A percentile compares a stretch with the other conserved stretches of the same genome.
phyloP scores from a whole-genome alignment of 1,140 invertebrate species.

The Papilio helenus region DNA sequence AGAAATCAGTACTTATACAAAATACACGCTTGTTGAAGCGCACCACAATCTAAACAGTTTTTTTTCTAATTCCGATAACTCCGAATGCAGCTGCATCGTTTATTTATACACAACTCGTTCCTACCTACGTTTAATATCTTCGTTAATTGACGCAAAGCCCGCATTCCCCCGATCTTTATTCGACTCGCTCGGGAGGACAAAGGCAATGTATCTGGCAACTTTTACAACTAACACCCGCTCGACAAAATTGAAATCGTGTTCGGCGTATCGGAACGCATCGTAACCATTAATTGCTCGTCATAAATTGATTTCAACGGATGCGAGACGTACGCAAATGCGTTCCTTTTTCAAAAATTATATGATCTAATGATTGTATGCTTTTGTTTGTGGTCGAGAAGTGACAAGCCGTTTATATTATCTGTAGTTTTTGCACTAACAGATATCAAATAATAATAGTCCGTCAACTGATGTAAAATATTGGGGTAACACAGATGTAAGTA shows the following conservation, averaged over 20 bases:
- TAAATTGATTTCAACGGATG: slow-evolving; percentile 30
- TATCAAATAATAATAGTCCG: too few relatives aligned
- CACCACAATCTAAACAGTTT: slow-evolving; percentile 33
- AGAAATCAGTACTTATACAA: neutral
- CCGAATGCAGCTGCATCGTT: slow-evolving; percentile 58
- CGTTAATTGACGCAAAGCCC: slow-evolving; percentile 72
- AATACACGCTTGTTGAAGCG: neutral
- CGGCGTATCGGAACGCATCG: slow-evolving; percentile 35
- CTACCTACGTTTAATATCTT: slow-evolving; percentile 61
- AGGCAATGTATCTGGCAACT: slow-evolving; percentile 27
- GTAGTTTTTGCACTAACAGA: neutral
- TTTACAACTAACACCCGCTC: slow-evolving; percentile 26
- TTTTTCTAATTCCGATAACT: slow-evolving; percentile 49
- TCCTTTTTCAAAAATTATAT: slow-evolving; percentile 29
- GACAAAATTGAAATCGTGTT: slow-evolving; percentile 37
- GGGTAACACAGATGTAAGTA: too few relatives aligned
- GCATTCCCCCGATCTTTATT: slow-evolving; percentile 63
- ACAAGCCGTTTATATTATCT: slow-evolving; percentile 17
- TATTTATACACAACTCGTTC: slow-evolving; percentile 67
- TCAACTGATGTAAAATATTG: too few relatives aligned
- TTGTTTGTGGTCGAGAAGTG: slow-evolving; percentile 11
- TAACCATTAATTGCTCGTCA: slow-evolving; percentile 35
- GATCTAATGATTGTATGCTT: slow-evolving; percentile 26
- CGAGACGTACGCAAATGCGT: slow-evolving; percentile 13
- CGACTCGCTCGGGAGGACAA: slow-evolving; percentile 46